Percentiles rank a stretch among this genome's conserved stretches.
Evolutionary conservation across 2,113 vertebrate species (phyloP).

Genomic region (Scartelaos histophorus): DNA sequence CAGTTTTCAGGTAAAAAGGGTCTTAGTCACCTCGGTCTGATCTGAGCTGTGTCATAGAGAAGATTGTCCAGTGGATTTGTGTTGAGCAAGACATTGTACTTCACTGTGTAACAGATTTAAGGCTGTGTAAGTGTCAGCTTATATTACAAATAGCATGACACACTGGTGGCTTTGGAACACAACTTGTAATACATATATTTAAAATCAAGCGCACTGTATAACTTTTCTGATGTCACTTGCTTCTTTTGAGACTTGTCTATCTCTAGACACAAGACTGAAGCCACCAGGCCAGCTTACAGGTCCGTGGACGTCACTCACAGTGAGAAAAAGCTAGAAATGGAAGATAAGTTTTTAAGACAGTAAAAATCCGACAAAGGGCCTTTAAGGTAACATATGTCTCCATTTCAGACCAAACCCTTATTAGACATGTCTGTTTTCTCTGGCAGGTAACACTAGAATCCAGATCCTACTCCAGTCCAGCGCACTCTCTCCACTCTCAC

Average conservation of each 20-base stretch:
- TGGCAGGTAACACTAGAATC: not conserved
- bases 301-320: no score
- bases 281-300: no score
- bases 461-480: slow-evolving; percentile 19
- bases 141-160: not conserved
- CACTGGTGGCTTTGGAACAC: not conserved
- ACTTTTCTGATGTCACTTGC: not conserved
- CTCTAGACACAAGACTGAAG: no score
- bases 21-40: slow-evolving; percentile 1
- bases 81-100: not conserved
- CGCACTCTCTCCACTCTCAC: not conserved
- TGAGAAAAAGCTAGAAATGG: no score
- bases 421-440: not conserved
- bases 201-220: no score
- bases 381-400: no score
- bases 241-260: no score
- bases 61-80: not conserved
- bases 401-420: no score
- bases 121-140: not conserved
- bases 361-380: no score
- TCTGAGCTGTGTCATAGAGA: slow-evolving; percentile 10
- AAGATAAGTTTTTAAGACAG: no score
- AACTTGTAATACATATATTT: no score
- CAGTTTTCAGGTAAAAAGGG: slow-evolving; percentile 6
- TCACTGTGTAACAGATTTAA: not conserved